Percentiles rank a stretch among this genome's conserved stretches.
Evolutionary conservation across 2,797 vertebrate genomes (phyloP).

Genomic region (Hippoglossus hippoglossus): DNA sequence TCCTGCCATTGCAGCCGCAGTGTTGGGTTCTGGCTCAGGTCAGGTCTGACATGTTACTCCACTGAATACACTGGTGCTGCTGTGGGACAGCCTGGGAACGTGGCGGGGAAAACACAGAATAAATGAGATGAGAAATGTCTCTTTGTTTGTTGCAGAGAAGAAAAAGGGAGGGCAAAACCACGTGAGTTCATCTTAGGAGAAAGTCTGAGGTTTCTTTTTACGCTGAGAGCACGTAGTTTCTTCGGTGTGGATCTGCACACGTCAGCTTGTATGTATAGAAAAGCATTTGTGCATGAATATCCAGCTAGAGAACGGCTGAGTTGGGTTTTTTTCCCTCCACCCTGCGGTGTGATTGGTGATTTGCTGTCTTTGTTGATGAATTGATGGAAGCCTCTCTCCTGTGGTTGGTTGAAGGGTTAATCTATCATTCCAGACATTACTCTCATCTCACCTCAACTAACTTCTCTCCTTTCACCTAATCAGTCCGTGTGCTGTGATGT

Average conservation of each 20-base stretch:
- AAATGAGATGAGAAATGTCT: slow-evolving; percentile 61
- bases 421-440: slow-evolving; percentile 67
- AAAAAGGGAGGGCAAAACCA: slow-evolving; percentile 43
- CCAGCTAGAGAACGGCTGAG: slow-evolving; percentile 12
- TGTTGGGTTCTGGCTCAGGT: slow-evolving; percentile 63
- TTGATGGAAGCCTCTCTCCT: slow-evolving; percentile 67
- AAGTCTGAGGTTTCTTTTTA: slow-evolving; percentile 35
- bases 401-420: slow-evolving; percentile 63
- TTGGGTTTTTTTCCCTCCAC: slow-evolving; percentile 42
- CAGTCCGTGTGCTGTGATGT: neutral
- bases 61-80: slow-evolving; percentile 59
- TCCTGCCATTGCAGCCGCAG: slow-evolving; percentile 58
- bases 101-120: slow-evolving; percentile 31
- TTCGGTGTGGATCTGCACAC: slow-evolving; percentile 21
- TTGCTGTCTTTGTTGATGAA: slow-evolving; percentile 68
- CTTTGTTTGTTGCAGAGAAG: slow-evolving; percentile 58
- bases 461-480: slow-evolving; percentile 8
- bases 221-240: neutral
- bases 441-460: slow-evolving; percentile 28
- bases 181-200: slow-evolving; percentile 67
- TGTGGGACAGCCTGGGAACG: slow-evolving; percentile 74
- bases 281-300: slow-evolving; percentile 14
- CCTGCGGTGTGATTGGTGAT: slow-evolving; percentile 78
- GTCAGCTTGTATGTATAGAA: slow-evolving; percentile 2
- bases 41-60: slow-evolving; percentile 60